phyloP scores from a whole-genome alignment of 2,797 vertebrate species.

The Glossophaga mutica region DNA sequence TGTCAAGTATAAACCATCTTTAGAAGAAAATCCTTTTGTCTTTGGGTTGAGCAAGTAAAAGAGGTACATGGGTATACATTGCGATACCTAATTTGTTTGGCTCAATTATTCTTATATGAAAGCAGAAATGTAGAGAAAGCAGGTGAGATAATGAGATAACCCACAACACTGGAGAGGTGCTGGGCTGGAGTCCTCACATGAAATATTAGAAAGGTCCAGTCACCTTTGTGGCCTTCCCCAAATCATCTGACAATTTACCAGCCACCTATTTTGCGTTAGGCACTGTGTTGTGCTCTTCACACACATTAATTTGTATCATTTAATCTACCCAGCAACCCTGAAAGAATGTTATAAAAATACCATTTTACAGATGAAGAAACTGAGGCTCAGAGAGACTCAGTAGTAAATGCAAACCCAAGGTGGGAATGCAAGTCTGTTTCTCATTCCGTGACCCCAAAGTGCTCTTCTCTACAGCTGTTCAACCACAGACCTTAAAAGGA shows the following conservation, averaged over 20 bases:
- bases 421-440: not conserved
- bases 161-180: accelerated
- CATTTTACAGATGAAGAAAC: conserved; percentile 11
- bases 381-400: not conserved
- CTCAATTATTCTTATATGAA: not conserved
- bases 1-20: not conserved
- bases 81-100: not conserved
- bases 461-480: not conserved
- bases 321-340: not conserved
- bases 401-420: not conserved
- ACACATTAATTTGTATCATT: not conserved
- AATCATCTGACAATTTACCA: not conserved
- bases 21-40: not conserved
- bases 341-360: not conserved
- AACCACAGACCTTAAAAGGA: conserved; percentile 24
- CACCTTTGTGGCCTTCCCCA: not conserved
- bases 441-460: not conserved
- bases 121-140: not conserved
- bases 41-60: not conserved
- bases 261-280: not conserved
- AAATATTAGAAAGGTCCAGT: not conserved
- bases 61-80: not conserved
- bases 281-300: not conserved
- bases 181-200: not conserved
- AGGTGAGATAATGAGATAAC: not conserved